phyloP scores from a whole-genome alignment of 1,140 invertebrate species.

The Drosophila azteca region DNA sequence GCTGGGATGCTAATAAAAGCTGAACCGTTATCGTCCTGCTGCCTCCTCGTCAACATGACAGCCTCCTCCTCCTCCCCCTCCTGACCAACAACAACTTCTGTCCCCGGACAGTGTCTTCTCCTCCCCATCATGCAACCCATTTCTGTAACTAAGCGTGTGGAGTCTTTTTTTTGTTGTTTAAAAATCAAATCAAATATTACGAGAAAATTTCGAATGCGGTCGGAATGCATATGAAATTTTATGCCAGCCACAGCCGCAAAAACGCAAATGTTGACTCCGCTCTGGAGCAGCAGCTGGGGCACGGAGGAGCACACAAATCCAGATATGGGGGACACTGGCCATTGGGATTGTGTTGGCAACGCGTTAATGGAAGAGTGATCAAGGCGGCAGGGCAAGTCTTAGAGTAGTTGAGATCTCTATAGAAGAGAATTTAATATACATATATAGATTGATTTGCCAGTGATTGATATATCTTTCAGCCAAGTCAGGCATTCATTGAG shows the following conservation, averaged over 20 bases:
- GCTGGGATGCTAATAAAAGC: conserved; percentile 75
- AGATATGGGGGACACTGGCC: neutral
- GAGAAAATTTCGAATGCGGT: conserved; percentile 78
- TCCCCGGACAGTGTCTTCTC: conserved; percentile 54
- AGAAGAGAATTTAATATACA: no score
- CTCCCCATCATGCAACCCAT: neutral
- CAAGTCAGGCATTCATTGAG: no score
- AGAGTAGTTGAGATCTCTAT: no score
- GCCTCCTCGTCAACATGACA: conserved; percentile 48
- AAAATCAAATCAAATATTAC: conserved; percentile 83
- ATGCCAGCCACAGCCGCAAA: conserved; percentile 68
- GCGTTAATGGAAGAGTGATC: neutral
- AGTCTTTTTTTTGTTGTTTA: conserved; percentile 67
- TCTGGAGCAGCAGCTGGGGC: conserved; percentile 20
- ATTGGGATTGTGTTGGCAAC: conserved; percentile 3
- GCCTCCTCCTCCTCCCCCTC: neutral
- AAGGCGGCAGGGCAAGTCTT: no score
- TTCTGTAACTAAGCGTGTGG: conserved; percentile 32
- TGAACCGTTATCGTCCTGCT: conserved; percentile 1
- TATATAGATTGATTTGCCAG: no score
- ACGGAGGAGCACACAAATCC: conserved; percentile 9
- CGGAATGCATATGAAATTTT: conserved; percentile 76
- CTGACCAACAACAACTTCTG: conserved; percentile 28
- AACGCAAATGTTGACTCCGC: conserved; percentile 75
- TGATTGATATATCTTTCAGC: no score